A percentile compares a stretch with the other conserved stretches of the same genome.
These are phyloP conservation scores for Coluber constrictor DNA, from an alignment of 2,797 vertebrate species.

Conservation along the genomic window DNA sequence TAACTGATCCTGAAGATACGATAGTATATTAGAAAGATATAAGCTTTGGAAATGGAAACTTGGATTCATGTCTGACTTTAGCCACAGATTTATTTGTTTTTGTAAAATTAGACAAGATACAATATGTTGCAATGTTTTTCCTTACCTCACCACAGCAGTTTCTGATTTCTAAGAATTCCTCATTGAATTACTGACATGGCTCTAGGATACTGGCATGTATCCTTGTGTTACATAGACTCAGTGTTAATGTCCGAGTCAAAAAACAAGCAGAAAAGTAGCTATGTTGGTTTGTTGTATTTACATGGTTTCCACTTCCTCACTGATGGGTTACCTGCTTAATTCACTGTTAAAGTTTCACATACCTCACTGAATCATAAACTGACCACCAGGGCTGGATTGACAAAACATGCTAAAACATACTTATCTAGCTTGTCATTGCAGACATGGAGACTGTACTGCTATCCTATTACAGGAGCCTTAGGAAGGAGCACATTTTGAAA, in stretches of 20 bases:
- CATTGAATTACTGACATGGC: neutral
- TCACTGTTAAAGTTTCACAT: neutral
- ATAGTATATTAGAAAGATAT: neutral
- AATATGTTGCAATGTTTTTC: neutral
- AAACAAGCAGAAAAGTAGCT: neutral
- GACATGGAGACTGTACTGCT: neutral
- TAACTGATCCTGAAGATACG: neutral
- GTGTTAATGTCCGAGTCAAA: neutral
- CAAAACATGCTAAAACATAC: neutral
- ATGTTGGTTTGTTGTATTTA: neutral
- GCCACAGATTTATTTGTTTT: neutral
- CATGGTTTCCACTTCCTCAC: neutral
- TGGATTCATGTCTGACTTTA: neutral
- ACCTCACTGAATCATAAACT: neutral
- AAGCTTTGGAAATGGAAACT: neutral
- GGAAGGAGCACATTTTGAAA: neutral
- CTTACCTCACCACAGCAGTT: neutral
- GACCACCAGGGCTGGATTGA: neutral
- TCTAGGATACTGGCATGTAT: neutral
- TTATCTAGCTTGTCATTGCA: neutral
- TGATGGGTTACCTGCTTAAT: neutral
- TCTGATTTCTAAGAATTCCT: neutral
- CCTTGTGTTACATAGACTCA: neutral
- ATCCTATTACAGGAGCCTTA: neutral
- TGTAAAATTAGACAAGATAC: neutral